These are phyloP conservation scores for Arctocebus calabarensis DNA, from an alignment of 2,797 vertebrate species.

Conservation along the genomic window DNA sequence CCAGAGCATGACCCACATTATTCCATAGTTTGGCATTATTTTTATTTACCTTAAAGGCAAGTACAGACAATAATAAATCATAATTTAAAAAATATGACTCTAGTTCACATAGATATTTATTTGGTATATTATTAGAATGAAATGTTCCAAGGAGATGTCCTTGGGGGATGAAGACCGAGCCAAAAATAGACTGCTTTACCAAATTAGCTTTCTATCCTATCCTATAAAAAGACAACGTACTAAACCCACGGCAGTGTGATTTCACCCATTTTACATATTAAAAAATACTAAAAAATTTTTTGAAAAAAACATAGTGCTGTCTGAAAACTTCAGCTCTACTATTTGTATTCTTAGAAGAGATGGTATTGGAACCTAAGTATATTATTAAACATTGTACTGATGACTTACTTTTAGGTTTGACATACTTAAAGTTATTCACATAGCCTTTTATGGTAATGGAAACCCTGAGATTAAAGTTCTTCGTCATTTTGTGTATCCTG, in stretches of 20 bases:
- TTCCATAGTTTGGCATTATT: conserved; percentile 99
- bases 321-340: conserved; percentile 35
- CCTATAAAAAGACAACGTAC: not conserved
- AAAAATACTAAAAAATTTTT: not conserved
- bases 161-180: not conserved
- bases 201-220: not conserved
- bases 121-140: not conserved
- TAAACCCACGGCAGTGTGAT: conserved; percentile 29
- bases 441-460: not conserved
- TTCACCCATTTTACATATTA: conserved; percentile 38
- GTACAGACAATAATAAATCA: not conserved
- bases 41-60: conserved; percentile 94
- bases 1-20: conserved; percentile 97
- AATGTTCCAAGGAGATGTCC: not conserved
- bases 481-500: not conserved
- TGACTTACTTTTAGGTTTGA: conserved; percentile 19
- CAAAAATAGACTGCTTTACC: not conserved
- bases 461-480: conserved; percentile 22
- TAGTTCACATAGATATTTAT: not conserved
- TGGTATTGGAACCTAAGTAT: not conserved
- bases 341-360: not conserved
- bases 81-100: not conserved
- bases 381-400: conserved; percentile 24
- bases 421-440: conserved; percentile 17
- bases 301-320: not conserved